Base-by-base conservation (phyloP, 1,140 invertebrate genomes). In the Centruroides sculpturatus region DNA sequence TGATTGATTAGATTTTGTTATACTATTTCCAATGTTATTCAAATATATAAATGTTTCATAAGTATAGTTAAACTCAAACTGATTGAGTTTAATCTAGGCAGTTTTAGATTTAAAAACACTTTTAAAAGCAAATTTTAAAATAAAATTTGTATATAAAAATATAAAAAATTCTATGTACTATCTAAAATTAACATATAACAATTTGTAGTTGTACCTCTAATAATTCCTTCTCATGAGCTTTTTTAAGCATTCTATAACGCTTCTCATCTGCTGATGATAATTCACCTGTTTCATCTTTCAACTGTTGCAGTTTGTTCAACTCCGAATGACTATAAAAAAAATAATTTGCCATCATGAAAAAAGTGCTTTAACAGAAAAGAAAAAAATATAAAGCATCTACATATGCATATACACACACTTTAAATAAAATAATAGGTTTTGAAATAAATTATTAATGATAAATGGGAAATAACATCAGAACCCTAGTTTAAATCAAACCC, bases 281-380 rank as follows among this genome's bases (percentile, higher is more conserved):
- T 73, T 98, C 95, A 0, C 94, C 94, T 0, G 93, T 96, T 72
- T 98, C 94, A 72, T 98, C 95, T 71, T 97, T 97, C 0, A 99
- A 74, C 68, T 97, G 89, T 66, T 98, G 95, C 35, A 99, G 76
- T 67, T 99, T 99, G 63, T 92, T 84, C 11, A 99, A 74, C 71
- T 98, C 96, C 34, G 85, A 72, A 55, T 76, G 69, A 56, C 75
- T 77, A 59, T 9, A 64, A 56, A 48, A 65, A 47, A 59, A 13
- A 65, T 57, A 60, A 64, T 46, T n/a, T 56, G 55, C 52, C 56
- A 50, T 59, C 51, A 61, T 62, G 61, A 55, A 51, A 34, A 34
- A 12, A 23, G 23, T 23, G 23, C 23, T 23, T 23, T 85, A 85
- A 57, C n/a, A 68, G 68, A 60, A 50, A 47, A 62, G 64, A 64